Conservation (phyloP, 2,113 vertebrate genomes). For the Crotalus viridis region DNA sequence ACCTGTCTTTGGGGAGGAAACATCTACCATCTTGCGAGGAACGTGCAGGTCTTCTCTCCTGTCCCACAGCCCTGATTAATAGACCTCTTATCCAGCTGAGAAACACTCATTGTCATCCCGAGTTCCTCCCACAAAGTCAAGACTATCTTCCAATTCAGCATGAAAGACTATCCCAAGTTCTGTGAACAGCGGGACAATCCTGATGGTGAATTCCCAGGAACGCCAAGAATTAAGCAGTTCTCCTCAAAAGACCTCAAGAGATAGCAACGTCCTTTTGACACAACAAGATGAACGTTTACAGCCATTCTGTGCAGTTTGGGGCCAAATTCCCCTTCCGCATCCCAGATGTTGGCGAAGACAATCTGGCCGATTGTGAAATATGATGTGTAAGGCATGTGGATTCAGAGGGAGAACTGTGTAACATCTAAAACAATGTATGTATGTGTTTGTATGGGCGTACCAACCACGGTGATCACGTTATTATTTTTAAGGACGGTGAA, state of each 20-base stretch:
- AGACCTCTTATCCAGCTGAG: constrained; percentile 26
- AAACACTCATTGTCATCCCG: constrained; percentile 46
- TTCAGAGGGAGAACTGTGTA: not conserved
- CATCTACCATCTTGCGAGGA: constrained; percentile 27
- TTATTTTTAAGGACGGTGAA: not conserved
- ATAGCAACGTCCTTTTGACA: constrained; percentile 56
- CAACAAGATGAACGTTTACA: constrained; percentile 1
- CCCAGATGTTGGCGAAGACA: not conserved
- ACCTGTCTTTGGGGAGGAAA: constrained; percentile 44
- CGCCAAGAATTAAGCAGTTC: constrained; percentile 55
- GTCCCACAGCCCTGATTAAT: constrained; percentile 42
- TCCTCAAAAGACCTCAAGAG: constrained; percentile 49
- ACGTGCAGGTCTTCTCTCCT: constrained; percentile 25
- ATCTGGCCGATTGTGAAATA: not conserved
- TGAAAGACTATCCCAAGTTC: constrained; percentile 33
- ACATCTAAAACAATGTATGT: not conserved
- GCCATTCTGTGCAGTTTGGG: not conserved
- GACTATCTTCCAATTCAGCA: constrained; percentile 31
- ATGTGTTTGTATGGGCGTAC: too few species aligned
- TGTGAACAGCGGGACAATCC: constrained; percentile 36
- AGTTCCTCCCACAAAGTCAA: constrained; percentile 33
- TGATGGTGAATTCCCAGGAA: not conserved
- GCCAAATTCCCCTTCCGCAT: not conserved
- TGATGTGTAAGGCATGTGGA: not conserved
- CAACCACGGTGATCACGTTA: not conserved